These are phyloP conservation scores for Strix occidentalis DNA, from an alignment of 2,797 vertebrate genomes.

Conservation along the genomic window DNA sequence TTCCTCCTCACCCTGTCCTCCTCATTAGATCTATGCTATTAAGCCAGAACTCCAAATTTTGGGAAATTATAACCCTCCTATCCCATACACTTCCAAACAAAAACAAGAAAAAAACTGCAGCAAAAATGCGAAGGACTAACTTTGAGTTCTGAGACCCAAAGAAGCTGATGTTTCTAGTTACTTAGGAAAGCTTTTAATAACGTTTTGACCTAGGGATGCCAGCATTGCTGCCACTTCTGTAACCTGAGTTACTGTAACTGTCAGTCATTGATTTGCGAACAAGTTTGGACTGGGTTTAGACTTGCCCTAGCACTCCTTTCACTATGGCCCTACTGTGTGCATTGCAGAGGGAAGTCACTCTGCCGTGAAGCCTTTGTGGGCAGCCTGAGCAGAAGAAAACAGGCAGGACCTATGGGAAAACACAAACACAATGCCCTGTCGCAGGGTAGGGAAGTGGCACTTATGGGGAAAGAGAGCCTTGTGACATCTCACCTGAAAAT, in stretches of 20 bases:
- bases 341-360: not conserved
- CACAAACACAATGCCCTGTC: not conserved
- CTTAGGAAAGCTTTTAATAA: constrained; percentile 42
- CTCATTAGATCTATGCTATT: not conserved
- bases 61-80: not conserved
- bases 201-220: constrained; percentile 35
- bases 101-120: not conserved
- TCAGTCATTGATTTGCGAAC: constrained; percentile 25
- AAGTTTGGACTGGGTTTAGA: constrained; percentile 26
- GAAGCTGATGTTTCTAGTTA: not conserved
- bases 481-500: not conserved
- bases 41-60: not conserved
- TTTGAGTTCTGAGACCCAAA: not conserved
- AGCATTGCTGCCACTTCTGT: constrained; percentile 24
- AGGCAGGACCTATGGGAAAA: not conserved
- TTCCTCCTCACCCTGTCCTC: not conserved
- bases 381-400: not conserved
- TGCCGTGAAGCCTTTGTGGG: constrained; percentile 7
- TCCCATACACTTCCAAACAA: not conserved
- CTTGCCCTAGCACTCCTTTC: constrained; percentile 48
- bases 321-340: not conserved
- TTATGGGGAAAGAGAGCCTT: not conserved
- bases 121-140: not conserved
- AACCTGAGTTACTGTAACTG: constrained; percentile 20
- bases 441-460: not conserved